Base-by-base conservation (phyloP, 2,888 invertebrate species). In the Hymenopus coronatus region DNA sequence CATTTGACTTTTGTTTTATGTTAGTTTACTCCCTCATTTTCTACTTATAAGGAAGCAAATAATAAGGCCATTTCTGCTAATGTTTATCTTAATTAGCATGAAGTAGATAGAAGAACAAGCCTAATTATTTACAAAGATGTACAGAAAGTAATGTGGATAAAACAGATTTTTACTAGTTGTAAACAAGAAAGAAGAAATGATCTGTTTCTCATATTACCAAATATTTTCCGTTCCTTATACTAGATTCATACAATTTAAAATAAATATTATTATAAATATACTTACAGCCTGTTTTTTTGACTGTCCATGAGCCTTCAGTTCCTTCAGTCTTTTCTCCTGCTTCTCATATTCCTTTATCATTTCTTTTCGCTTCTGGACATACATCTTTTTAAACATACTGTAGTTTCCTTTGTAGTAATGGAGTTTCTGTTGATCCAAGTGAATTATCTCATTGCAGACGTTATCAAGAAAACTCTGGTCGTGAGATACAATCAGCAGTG, bases 381-480 rank as follows among this genome's bases (percentile, higher is more conserved):
- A 97, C 99, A 99, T 99, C 94, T 99, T 99, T 94, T 99, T 99
- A 93, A 99, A 99, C 96, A 98, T 98, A 8, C 97, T 97, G 93
- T 98, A 99, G 93, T 99, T 99, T 90, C 99, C 99, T 94, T 98
- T 98, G 93, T 99, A 99, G 93, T 99, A 99, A 92, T 96, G 97
- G 88, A 99, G 94, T 93, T 99, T 99, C 92, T 98, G 97, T 91
- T 96, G 96, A 93, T 99, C 99, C 91, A 99, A 94, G 93, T 99
- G 99, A 90, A 99, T 97, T 91, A 99, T 97, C 94, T 99, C 99
- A 89, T 99, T 99, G 93, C 99, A 99, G 6, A 99, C 99, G 92
- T 99, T 99, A 93, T 99, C 99, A 92, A 99, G 96, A 94, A 99
- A 99, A 91, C 98, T 98, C 94, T 99, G 99, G 95, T 99, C 99